Conservation (phyloP, 2,888 invertebrate species). For the Napeogenes sylphis region DNA sequence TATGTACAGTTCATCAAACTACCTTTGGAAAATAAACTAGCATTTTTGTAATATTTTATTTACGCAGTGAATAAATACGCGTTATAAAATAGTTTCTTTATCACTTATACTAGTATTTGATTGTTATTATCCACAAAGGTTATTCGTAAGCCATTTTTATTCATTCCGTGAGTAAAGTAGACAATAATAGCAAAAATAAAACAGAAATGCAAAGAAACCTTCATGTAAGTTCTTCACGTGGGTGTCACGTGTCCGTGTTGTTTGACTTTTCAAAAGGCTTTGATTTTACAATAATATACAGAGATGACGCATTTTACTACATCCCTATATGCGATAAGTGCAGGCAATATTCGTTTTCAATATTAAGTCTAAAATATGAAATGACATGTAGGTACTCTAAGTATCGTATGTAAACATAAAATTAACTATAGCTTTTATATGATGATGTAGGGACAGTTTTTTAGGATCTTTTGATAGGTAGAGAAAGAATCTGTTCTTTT, state of each 20-base stretch:
- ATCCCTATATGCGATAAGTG: slow-evolving; percentile 17
- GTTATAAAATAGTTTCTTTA: too few relatives aligned
- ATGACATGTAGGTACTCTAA: neutral
- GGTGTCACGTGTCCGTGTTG: slow-evolving; percentile 47
- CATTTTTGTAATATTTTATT: too few relatives aligned
- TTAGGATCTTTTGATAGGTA: neutral
- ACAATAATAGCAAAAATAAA: slow-evolving; percentile 6
- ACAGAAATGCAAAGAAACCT: slow-evolving; percentile 3
- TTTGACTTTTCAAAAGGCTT: slow-evolving; percentile 61
- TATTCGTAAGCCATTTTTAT: neutral
- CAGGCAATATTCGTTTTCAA: neutral
- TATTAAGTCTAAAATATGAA: neutral
- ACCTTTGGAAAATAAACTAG: too few relatives aligned
- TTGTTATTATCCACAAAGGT: too few relatives aligned
- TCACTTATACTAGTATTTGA: too few relatives aligned
- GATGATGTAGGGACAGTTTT: neutral
- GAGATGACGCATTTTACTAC: slow-evolving; percentile 43
- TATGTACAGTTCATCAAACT: too few relatives aligned
- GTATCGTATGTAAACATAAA: too few relatives aligned
- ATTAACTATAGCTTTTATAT: neutral
- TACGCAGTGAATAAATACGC: too few relatives aligned
- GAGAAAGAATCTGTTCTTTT: too few relatives aligned
- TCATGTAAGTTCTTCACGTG: slow-evolving; percentile 19
- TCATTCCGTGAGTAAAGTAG: slow-evolving; percentile 1
- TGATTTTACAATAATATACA: slow-evolving; percentile 61